Evolutionary conservation across 2,113 vertebrate species (phyloP).

Genomic region (Salvelinus namaycush): DNA sequence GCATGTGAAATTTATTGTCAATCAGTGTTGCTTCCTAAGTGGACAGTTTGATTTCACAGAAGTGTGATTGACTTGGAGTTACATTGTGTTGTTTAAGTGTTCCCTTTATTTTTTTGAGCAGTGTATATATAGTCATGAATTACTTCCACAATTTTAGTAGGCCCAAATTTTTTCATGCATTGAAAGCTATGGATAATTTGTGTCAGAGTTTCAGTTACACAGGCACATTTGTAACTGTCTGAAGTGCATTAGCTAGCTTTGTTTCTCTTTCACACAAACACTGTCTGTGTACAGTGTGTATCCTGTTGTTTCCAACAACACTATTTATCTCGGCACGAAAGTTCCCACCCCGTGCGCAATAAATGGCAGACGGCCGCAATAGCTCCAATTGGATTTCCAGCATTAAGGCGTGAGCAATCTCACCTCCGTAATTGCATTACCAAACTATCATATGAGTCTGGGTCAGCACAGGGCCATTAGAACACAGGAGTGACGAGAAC

Average conservation of each 20-base stretch:
- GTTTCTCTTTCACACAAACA: neutral
- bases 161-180: no score
- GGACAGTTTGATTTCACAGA: no score
- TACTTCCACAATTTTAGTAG: no score
- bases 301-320: slow-evolving; percentile 39
- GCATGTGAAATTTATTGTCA: no score
- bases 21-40: no score
- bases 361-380: slow-evolving; percentile 60
- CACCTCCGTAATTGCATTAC: slow-evolving; percentile 61
- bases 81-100: no score
- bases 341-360: slow-evolving; percentile 48
- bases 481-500: slow-evolving; percentile 10
- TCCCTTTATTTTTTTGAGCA: no score
- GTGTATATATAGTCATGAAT: neutral
- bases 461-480: slow-evolving; percentile 27
- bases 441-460: slow-evolving; percentile 58
- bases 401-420: slow-evolving; percentile 61
- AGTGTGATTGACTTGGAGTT: no score
- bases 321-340: slow-evolving; percentile 46
- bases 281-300: neutral
- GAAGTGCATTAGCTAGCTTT: neutral
- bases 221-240: neutral
- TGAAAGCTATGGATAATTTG: no score
- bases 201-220: neutral
- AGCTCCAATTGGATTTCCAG: slow-evolving; percentile 62